A percentile compares a stretch with the other conserved stretches of the same genome.
Conservation (phyloP, 2,797 vertebrate species). For the Fistularia tabacaria region DNA sequence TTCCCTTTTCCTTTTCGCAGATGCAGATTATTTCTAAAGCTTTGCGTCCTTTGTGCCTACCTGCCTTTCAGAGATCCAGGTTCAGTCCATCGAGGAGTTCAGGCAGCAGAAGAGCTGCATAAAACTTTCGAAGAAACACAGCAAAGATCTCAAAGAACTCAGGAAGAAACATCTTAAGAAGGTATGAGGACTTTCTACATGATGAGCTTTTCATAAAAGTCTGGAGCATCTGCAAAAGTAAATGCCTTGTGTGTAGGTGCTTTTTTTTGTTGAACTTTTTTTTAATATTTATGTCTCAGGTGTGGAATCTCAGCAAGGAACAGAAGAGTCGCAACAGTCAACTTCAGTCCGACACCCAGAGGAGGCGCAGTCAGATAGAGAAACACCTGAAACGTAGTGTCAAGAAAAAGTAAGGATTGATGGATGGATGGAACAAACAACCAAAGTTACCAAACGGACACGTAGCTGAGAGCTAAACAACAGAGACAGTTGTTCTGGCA, state of each 20-base stretch:
- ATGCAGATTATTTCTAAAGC: slow-evolving; percentile 4
- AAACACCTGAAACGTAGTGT: slow-evolving; percentile 68
- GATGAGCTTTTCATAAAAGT: no score
- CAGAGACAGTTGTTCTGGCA: no score
- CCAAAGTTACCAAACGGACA: not conserved
- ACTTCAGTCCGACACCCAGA: slow-evolving; percentile 68
- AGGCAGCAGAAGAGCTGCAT: slow-evolving; percentile 76
- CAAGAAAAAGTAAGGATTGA: slow-evolving; percentile 69
- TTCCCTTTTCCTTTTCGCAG: not conserved
- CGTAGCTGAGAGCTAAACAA: no score
- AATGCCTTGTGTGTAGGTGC: no score
- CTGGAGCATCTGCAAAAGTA: no score
- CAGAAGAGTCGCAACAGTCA: slow-evolving; percentile 68
- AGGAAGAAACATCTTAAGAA: slow-evolving; percentile 84
- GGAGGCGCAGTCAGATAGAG: slow-evolving; percentile 71
- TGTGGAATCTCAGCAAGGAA: slow-evolving; percentile 75
- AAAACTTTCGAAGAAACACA: slow-evolving; percentile 82
- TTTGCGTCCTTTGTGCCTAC: slow-evolving; percentile 6
- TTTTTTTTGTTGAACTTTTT: no score
- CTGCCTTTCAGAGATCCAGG: slow-evolving; percentile 67
- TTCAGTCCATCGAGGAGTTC: slow-evolving; percentile 73
- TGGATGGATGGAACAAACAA: not conserved
- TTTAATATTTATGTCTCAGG: slow-evolving; percentile 47
- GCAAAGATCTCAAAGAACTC: slow-evolving; percentile 82
- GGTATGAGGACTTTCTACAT: slow-evolving; percentile 38